Conservation (phyloP, 2,888 invertebrate genomes). For the Petrolisthes manimaculis region DNA sequence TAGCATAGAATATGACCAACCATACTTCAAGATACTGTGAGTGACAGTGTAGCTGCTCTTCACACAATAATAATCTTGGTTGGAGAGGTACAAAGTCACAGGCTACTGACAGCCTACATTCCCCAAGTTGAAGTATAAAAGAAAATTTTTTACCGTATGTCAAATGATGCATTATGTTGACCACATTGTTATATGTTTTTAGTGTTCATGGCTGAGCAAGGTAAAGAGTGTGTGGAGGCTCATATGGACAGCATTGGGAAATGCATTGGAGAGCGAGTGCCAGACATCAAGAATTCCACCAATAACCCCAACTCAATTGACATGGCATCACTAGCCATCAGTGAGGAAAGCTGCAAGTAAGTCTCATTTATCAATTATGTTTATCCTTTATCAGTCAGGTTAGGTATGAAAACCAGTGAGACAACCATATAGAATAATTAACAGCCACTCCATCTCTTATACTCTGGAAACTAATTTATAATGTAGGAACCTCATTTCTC, state of each 20-base stretch:
- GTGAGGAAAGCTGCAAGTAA: conserved; percentile 64
- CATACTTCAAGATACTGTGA: no score
- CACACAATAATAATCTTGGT: no score
- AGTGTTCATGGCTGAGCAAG: conserved; percentile 65
- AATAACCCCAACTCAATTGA: conserved; percentile 20
- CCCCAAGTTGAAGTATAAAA: neutral
- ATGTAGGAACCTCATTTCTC: no score
- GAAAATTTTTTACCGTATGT: neutral
- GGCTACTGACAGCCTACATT: neutral
- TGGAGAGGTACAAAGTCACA: no score
- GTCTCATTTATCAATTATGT: neutral
- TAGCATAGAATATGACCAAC: no score
- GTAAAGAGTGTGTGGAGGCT: conserved; percentile 52
- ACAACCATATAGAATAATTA: no score
- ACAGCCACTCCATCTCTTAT: no score
- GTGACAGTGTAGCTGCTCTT: no score
- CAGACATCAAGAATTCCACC: conserved; percentile 43
- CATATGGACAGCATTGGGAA: conserved; percentile 43
- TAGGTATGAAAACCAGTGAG: no score
- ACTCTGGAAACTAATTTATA: no score
- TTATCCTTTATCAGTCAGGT: no score
- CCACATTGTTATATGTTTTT: neutral
- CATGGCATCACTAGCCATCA: conserved; percentile 33
- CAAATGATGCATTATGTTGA: neutral
- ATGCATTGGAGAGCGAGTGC: conserved; percentile 52